Evolutionary conservation across 2,113 vertebrate species (phyloP), one percentile per base, ranked within the genome.

Genomic region (Tetrax tetrax): DNA sequence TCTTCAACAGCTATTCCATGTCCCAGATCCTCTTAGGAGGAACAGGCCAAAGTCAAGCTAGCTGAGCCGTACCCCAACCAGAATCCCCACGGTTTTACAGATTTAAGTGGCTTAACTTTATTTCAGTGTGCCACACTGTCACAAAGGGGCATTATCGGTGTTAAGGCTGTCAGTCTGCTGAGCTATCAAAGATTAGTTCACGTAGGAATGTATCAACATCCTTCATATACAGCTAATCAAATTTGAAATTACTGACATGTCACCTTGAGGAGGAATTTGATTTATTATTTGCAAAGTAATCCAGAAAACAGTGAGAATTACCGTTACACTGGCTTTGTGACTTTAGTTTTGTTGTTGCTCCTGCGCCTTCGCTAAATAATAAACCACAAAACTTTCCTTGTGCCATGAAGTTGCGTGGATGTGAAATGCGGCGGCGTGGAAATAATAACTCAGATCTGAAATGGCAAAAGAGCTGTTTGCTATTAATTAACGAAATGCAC

Each of bases 141-240:
- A 81, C 33, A 95, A 82, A 94, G 88, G 95, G 95, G 61, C 90
- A 95, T 78, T 93, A 79, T 76, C 98, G 97, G 95, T 96, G 97
- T 96, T 97, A 96, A 95, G 91, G 97, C 94, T 94, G 86, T 96
- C 96, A 90, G 77, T 48, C 78, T 95, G 92, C 90, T 94, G 88
- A 83, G 94, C 70, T 95, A 96, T 90, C 95, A 88, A 83, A 75
- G 87, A 91, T 96, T 88, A 89, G 45, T 90, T 91, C 68, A 69
- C 81, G 94, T 70, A 96, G 97, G 94, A 95, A 97, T 70, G 90
- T 64, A 95, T 89, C 71, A 95, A 93, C 86, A 97, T 92, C 92
- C 90, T 97, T 96, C 83, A 95, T 56, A 95, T 92, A 97, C 94
- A 92, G 72, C 69, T 95, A 95, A 98, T 98, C 95, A 98, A 97